These are phyloP conservation scores for Todiramphus chloris DNA, from an alignment of 2,113 vertebrate genomes.

Conservation along the genomic window DNA sequence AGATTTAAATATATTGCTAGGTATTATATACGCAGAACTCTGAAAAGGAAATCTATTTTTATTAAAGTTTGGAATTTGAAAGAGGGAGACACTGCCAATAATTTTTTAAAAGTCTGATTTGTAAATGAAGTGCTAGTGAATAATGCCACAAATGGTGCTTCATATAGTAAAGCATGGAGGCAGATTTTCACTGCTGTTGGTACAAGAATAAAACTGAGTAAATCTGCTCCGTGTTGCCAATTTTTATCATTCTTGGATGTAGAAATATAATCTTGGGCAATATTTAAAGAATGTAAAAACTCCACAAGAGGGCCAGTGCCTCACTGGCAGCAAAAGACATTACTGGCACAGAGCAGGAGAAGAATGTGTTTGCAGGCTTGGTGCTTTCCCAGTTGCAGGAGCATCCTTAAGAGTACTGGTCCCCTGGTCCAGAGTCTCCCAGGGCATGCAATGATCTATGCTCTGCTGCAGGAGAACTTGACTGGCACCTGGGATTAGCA, in stretches of 20 bases:
- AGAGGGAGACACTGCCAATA: conserved; percentile 32
- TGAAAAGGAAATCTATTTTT: conserved; percentile 26
- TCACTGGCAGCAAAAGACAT: not conserved
- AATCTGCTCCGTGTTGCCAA: conserved; percentile 18
- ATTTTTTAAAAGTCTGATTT: conserved; percentile 55
- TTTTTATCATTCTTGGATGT: conserved; percentile 28
- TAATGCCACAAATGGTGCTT: conserved; percentile 61
- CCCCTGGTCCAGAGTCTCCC: not conserved
- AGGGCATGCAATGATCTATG: not conserved
- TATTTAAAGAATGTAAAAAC: conserved; percentile 44
- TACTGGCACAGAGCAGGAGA: not conserved
- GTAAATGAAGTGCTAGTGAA: conserved; percentile 65
- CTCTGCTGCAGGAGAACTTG: not conserved
- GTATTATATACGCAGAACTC: not conserved
- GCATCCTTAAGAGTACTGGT: not conserved
- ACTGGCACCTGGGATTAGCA: not conserved
- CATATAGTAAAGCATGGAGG: conserved; percentile 37
- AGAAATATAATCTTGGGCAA: conserved; percentile 17
- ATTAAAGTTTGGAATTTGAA: conserved; percentile 35
- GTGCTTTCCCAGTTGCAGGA: not conserved
- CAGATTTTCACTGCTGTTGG: conserved; percentile 54
- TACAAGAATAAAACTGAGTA: conserved; percentile 65
- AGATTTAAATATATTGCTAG: not conserved
- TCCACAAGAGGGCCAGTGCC: not conserved
- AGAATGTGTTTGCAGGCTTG: not conserved